Conservation (phyloP, 2,888 invertebrate genomes). For the Erynnis tages region DNA sequence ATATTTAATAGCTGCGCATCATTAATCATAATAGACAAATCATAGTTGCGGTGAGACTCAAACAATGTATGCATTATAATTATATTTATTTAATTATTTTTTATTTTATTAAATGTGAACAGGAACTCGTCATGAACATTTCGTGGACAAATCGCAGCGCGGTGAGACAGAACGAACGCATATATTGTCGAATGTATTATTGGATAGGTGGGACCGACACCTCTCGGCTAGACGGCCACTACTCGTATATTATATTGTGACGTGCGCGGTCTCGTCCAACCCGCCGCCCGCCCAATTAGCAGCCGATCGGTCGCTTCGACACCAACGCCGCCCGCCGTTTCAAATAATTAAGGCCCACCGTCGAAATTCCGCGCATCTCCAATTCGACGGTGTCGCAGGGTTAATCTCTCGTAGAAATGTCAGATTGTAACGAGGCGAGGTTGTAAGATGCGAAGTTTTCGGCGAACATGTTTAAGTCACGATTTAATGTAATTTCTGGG, state of each 20-base stretch:
- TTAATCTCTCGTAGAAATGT: neutral
- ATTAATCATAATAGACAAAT: no score
- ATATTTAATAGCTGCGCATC: no score
- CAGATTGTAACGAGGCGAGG: no score
- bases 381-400: conserved; percentile 40
- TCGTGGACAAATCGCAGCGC: neutral
- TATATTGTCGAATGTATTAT: neutral
- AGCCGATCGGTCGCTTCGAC: conserved; percentile 21
- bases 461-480: no score
- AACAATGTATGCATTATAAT: no score
- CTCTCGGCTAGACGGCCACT: conserved; percentile 16
- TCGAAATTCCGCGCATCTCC: conserved; percentile 59
- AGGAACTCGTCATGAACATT: neutral
- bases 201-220: neutral
- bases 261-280: conserved; percentile 17
- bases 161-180: neutral
- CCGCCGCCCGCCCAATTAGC: conserved; percentile 18
- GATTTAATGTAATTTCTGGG: no score
- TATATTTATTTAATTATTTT: no score
- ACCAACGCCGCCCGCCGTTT: conserved; percentile 38
- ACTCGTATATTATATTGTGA: conserved; percentile 13
- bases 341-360: conserved; percentile 56
- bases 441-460: no score
- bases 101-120: neutral
- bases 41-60: no score